Conservation (phyloP, 2,797 vertebrate genomes). For the Martes flavigula region DNA sequence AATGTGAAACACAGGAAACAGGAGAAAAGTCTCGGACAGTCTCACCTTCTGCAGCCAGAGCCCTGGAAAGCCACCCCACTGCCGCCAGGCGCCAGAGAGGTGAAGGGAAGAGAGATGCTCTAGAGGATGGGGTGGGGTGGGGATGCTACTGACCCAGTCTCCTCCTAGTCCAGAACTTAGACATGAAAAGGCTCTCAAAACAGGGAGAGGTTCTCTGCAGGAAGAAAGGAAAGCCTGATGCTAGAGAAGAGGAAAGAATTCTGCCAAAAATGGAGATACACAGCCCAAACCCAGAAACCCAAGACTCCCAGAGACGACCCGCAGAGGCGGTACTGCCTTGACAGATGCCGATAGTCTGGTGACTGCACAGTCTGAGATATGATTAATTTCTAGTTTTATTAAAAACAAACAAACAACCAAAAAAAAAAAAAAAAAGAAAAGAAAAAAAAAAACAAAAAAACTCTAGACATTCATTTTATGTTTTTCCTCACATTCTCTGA, state of each 20-base stretch:
- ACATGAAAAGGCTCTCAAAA: not conserved
- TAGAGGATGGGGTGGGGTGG: too few species aligned
- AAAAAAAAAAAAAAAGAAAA: too few species aligned
- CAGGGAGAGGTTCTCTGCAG: fast-evolving
- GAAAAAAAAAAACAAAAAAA: not conserved
- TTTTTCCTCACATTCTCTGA: not conserved
- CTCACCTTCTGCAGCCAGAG: not conserved
- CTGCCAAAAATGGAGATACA: not conserved
- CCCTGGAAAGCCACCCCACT: not conserved
- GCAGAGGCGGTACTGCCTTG: not conserved
- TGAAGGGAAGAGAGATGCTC: not conserved
- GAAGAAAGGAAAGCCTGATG: not conserved
- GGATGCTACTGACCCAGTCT: too few species aligned
- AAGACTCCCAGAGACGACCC: not conserved
- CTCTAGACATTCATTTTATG: not conserved
- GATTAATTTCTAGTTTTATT: not conserved
- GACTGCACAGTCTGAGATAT: not conserved
- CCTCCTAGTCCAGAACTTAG: not conserved
- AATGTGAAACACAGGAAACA: not conserved
- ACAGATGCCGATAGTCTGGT: not conserved
- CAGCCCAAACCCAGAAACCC: too few species aligned
- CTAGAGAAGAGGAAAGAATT: not conserved
- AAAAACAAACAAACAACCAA: not conserved
- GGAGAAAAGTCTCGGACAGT: not conserved
- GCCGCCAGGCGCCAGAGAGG: not conserved